Evolutionary conservation across 2,797 vertebrate species (phyloP).

Genomic region (Phrynocephalus forsythii): DNA sequence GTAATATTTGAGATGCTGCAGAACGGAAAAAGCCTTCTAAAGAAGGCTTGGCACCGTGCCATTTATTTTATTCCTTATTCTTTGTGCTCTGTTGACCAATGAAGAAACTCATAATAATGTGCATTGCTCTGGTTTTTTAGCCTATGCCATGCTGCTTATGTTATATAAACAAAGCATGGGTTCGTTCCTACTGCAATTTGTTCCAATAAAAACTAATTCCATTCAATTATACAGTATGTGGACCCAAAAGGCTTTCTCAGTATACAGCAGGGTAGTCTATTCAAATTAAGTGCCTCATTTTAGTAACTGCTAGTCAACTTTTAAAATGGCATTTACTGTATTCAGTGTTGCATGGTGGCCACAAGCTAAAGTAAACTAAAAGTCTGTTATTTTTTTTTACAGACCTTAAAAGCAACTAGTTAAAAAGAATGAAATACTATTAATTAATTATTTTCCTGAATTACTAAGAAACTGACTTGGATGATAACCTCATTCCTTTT

Average conservation of each 20-base stretch:
- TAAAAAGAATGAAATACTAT: not conserved
- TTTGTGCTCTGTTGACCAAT: slow-evolving; percentile 30
- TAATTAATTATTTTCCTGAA: not conserved
- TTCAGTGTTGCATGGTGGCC: not conserved
- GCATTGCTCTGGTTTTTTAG: not conserved
- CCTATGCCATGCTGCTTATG: not conserved
- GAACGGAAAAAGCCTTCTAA: slow-evolving; percentile 8
- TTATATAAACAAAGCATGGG: not conserved
- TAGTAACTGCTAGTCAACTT: not conserved
- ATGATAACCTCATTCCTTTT: too few species aligned
- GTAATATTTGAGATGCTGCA: slow-evolving; percentile 30
- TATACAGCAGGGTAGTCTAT: not conserved
- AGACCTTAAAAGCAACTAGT: not conserved
- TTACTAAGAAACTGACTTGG: not conserved
- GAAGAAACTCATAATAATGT: not conserved
- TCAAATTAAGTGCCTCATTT: not conserved
- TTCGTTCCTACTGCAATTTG: slow-evolving; percentile 30
- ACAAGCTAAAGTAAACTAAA: not conserved
- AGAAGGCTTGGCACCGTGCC: not conserved
- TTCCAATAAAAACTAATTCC: slow-evolving; percentile 43
- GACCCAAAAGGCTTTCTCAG: not conserved
- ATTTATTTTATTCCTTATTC: not conserved
- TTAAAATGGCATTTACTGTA: not conserved
- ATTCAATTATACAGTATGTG: slow-evolving; percentile 15
- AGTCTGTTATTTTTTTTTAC: not conserved